Evolutionary conservation across 2,888 invertebrate species (phyloP).

Genomic region (Lacanobia wlatinum): DNA sequence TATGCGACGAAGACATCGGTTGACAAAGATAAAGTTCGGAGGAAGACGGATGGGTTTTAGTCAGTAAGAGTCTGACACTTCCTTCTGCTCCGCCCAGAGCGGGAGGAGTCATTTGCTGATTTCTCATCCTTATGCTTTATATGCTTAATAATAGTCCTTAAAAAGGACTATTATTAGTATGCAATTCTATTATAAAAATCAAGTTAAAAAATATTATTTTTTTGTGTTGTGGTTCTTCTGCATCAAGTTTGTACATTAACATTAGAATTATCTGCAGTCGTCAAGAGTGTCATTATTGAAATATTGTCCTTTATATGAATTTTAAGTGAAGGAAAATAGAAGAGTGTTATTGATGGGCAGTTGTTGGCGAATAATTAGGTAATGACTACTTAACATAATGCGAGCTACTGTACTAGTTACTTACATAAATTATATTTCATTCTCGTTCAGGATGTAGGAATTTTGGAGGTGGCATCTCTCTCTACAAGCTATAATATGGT

Average conservation of each 20-base stretch:
- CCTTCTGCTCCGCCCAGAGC: too few species aligned
- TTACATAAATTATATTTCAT: slow-evolving; percentile 20
- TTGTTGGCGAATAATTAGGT: slow-evolving; percentile 49
- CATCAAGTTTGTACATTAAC: background rate
- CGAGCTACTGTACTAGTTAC: slow-evolving; percentile 6
- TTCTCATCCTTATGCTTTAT: too few species aligned
- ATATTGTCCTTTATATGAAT: slow-evolving; percentile 42
- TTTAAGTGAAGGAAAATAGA: slow-evolving; percentile 10
- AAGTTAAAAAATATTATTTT: background rate
- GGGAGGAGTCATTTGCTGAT: too few species aligned
- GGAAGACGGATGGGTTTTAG: too few species aligned
- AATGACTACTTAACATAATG: slow-evolving; percentile 27
- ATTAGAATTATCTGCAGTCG: background rate
- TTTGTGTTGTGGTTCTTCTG: slow-evolving; percentile 6
- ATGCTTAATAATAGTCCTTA: too few species aligned
- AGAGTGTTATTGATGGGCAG: slow-evolving; percentile 11
- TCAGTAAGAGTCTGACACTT: too few species aligned
- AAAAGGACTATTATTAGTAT: too few species aligned
- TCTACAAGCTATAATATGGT: too few species aligned
- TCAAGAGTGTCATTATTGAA: slow-evolving; percentile 48
- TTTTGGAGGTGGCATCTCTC: background rate
- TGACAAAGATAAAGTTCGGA: too few species aligned
- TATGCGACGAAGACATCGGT: too few species aligned
- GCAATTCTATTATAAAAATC: too few species aligned
- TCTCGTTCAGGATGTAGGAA: background rate